Percentiles rank a stretch among this genome's conserved stretches.
Evolutionary conservation across 2,113 vertebrate species (phyloP).

Genomic region (Phocoena phocoena): DNA sequence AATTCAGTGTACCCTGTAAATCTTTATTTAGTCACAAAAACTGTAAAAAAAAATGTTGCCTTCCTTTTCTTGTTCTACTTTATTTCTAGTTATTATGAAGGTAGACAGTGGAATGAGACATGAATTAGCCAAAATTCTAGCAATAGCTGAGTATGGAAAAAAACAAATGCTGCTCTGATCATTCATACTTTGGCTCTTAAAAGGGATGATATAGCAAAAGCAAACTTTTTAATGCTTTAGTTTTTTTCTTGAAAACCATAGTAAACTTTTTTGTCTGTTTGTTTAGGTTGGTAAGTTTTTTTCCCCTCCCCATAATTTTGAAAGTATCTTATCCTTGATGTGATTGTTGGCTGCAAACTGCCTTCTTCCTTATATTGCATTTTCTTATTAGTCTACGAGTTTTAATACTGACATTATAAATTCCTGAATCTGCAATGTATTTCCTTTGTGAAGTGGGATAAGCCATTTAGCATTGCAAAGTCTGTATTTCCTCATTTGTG

Average conservation of each 20-base stretch:
- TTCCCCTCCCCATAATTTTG: neutral
- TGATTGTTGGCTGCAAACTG: neutral
- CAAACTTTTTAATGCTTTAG: neutral
- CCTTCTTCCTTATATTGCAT: neutral
- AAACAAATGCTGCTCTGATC: neutral
- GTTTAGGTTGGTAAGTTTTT: neutral
- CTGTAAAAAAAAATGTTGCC: neutral
- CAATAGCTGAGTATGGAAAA: neutral
- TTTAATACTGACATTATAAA: neutral
- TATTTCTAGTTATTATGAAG: neutral
- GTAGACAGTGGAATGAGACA: neutral
- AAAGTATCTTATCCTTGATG: neutral
- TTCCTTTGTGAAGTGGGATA: neutral
- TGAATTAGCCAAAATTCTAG: neutral
- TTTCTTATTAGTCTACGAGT: neutral
- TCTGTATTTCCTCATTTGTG: neutral
- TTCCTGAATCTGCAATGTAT: neutral
- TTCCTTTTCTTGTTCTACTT: neutral
- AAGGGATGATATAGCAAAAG: neutral
- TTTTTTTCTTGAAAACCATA: neutral
- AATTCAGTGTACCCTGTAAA: neutral
- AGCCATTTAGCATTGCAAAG: neutral
- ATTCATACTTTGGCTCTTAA: neutral
- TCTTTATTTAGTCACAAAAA: neutral
- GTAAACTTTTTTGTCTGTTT: neutral